These are phyloP conservation scores for Myotis brandtii DNA, from an alignment of 2,113 vertebrate species.

Conservation along the genomic window DNA sequence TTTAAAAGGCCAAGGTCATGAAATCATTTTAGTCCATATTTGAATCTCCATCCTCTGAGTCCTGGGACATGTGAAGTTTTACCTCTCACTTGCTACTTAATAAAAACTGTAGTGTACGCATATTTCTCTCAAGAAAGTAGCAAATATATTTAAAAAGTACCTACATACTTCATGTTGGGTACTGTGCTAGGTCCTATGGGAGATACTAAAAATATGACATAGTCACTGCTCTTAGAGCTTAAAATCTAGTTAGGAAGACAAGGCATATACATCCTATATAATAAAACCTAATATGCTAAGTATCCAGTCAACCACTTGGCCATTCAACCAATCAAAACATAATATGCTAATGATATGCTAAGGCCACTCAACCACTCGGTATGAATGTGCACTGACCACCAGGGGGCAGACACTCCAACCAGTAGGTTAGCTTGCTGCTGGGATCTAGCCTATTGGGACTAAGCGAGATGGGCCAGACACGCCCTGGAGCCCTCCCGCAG, in stretches of 20 bases:
- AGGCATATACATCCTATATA: background rate
- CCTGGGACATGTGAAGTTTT: background rate
- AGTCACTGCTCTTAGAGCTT: background rate
- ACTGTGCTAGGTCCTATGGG: background rate
- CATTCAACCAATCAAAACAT: too few species aligned
- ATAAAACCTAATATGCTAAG: background rate
- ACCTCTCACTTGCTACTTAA: constrained; percentile 25
- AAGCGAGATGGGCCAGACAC: too few species aligned
- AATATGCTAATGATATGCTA: too few species aligned
- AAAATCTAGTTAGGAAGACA: background rate
- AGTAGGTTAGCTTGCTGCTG: too few species aligned
- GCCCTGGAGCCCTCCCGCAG: too few species aligned
- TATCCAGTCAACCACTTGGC: too few species aligned
- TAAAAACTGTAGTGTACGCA: constrained; percentile 18
- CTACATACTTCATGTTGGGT: background rate
- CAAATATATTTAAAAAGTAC: constrained; percentile 5
- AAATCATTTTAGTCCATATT: background rate
- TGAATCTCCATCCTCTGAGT: background rate
- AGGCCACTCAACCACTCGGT: too few species aligned
- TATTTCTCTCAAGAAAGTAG: constrained; percentile 16
- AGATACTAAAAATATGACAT: background rate
- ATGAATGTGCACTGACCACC: too few species aligned
- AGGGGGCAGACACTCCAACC: too few species aligned
- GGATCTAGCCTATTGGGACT: too few species aligned
- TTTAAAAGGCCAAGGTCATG: constrained; percentile 44